Evolutionary conservation across 2,113 vertebrate genomes (phyloP).

Genomic region (Mandrillus leucophaeus): DNA sequence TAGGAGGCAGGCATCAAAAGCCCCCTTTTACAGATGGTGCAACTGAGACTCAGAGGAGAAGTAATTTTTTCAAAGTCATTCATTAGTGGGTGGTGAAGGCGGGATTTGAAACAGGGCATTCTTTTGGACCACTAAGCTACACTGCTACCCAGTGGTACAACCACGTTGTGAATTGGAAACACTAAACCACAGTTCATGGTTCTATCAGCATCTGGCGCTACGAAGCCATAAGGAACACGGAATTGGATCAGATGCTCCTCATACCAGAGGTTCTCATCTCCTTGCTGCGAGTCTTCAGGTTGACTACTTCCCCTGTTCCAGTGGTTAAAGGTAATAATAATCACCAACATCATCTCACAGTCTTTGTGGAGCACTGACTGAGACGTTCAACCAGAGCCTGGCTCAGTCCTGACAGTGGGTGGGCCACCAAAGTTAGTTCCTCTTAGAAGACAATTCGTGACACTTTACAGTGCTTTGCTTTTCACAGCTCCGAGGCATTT

Average conservation of each 20-base stretch:
- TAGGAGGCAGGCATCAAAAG: background rate
- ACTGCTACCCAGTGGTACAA: background rate
- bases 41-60: background rate
- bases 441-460: background rate
- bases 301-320: background rate
- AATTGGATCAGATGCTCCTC: background rate
- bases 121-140: background rate
- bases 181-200: background rate
- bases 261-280: background rate
- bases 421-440: background rate
- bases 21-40: background rate
- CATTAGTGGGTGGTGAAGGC: background rate
- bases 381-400: fast-evolving
- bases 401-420: fast-evolving
- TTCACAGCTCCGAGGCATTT: background rate
- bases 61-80: background rate
- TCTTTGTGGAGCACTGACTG: background rate
- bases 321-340: no score
- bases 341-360: fast-evolving
- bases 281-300: background rate
- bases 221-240: background rate
- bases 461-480: background rate
- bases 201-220: background rate
- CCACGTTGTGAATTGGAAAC: background rate
- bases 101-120: background rate